phyloP scores from a whole-genome alignment of 2,113 vertebrate genomes.

The Nansenia antarctica region DNA sequence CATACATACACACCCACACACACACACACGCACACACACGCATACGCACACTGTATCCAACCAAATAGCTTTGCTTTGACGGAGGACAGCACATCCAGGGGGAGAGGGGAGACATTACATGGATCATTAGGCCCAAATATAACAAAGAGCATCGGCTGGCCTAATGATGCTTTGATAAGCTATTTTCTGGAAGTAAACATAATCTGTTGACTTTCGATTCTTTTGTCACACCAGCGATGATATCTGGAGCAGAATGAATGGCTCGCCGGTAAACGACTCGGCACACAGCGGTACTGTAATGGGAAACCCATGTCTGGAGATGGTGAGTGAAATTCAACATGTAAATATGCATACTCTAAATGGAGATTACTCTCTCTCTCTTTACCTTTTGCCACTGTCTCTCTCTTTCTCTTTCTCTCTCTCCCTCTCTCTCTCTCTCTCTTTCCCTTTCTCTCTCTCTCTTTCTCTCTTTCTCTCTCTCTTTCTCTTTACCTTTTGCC shows the following conservation, averaged over 20 bases:
- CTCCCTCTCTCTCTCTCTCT: too few relatives aligned
- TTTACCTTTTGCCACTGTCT: not conserved
- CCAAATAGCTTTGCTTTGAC: constrained; percentile 67
- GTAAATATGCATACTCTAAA: constrained; percentile 44
- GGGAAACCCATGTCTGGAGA: constrained; percentile 18
- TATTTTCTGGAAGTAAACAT: constrained; percentile 82
- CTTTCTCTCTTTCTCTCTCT: too few relatives aligned
- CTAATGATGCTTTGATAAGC: constrained; percentile 78
- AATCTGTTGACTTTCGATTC: constrained; percentile 79
- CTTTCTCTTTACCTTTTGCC: too few relatives aligned
- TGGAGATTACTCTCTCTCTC: not conserved
- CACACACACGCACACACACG: constrained; percentile 32
- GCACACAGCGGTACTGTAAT: constrained; percentile 29
- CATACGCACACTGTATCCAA: constrained; percentile 43
- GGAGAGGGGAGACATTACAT: constrained; percentile 80
- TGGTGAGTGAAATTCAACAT: constrained; percentile 19
- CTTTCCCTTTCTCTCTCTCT: too few relatives aligned
- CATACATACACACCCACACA: not conserved
- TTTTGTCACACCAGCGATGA: constrained; percentile 68
- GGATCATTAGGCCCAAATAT: constrained; percentile 85
- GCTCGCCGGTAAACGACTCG: constrained; percentile 47
- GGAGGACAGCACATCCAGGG: constrained; percentile 67
- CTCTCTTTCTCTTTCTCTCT: too few relatives aligned
- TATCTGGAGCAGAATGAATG: constrained; percentile 64
- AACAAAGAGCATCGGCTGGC: constrained; percentile 77